phyloP scores from a whole-genome alignment of 2,113 vertebrate species.

The Todiramphus saurophagus region DNA sequence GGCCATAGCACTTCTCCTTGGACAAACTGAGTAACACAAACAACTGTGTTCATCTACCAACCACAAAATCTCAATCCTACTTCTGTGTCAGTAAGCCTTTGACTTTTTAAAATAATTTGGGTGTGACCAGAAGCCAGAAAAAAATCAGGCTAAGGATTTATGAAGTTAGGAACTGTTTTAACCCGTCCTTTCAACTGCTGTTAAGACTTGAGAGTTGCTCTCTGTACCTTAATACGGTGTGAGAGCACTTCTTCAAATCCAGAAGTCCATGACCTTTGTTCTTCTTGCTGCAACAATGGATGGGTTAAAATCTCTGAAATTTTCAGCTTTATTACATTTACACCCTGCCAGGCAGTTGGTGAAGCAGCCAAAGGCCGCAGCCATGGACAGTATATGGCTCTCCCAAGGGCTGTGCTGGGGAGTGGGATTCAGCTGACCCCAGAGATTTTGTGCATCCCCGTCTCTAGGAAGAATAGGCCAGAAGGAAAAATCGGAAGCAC shows the following conservation, averaged over 20 bases:
- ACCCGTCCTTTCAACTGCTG: neutral
- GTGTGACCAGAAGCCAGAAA: neutral
- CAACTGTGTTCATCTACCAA: neutral
- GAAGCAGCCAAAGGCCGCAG: fast-evolving
- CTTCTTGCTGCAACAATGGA: neutral
- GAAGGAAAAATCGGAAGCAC: neutral
- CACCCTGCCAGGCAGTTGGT: fast-evolving
- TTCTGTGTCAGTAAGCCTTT: neutral
- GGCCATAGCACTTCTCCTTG: neutral
- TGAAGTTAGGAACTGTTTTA: neutral
- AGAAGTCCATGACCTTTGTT: neutral
- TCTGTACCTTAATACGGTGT: neutral
- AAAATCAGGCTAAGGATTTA: neutral
- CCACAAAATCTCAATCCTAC: neutral
- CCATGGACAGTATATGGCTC: neutral
- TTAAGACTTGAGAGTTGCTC: neutral
- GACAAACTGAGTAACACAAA: neutral
- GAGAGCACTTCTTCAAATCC: neutral
- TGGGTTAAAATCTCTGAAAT: neutral
- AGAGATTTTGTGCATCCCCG: neutral
- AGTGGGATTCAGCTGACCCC: fast-evolving
- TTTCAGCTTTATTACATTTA: neutral
- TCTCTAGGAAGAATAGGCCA: neutral
- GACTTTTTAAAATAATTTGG: neutral
- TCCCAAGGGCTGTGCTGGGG: fast-evolving